A percentile compares a stretch with the other conserved stretches of the same genome.
These are phyloP conservation scores for Sminthurides bifidus DNA, from an alignment of 1,140 invertebrate genomes.

Conservation along the genomic window DNA sequence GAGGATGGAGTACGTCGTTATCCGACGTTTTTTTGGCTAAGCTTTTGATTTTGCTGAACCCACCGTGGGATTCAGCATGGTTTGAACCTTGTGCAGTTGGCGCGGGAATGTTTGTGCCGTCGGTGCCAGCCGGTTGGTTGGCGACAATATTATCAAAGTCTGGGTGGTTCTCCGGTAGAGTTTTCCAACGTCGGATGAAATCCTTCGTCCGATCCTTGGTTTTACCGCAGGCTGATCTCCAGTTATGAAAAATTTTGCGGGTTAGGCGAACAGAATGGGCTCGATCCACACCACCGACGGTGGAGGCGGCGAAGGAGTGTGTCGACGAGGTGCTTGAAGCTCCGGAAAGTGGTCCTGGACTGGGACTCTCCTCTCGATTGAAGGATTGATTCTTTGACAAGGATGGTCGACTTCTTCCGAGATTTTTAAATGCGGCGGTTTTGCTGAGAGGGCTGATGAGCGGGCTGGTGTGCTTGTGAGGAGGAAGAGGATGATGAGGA, in stretches of 20 bases:
- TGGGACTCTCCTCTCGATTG: conserved; percentile 1
- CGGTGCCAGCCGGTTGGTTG: not conserved
- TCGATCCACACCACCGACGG: conserved; percentile 17
- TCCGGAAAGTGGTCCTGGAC: not conserved
- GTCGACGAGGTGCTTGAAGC: not conserved
- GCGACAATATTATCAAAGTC: conserved; percentile 19
- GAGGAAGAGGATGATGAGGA: not conserved
- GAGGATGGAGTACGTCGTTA: conserved; percentile 1
- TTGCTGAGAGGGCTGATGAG: not conserved
- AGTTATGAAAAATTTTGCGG: conserved; percentile 30
- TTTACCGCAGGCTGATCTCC: conserved; percentile 30
- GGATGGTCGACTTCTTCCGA: conserved; percentile 3
- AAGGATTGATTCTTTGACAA: conserved; percentile 5
- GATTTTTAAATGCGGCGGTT: not conserved
- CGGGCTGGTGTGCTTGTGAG: not conserved
- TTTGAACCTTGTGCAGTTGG: not conserved
- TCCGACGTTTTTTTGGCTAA: conserved; percentile 15
- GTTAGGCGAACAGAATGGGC: conserved; percentile 23
- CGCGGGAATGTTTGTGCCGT: conserved; percentile 8
- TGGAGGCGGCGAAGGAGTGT: not conserved
- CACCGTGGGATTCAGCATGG: conserved; percentile 2
- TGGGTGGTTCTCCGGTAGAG: conserved; percentile 30
- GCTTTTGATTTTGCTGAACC: conserved; percentile 6
- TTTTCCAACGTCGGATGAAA: conserved; percentile 30
- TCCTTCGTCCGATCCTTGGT: conserved; percentile 31